phyloP scores from a whole-genome alignment of 2,797 vertebrate species.

The Gambelia wislizenii region DNA sequence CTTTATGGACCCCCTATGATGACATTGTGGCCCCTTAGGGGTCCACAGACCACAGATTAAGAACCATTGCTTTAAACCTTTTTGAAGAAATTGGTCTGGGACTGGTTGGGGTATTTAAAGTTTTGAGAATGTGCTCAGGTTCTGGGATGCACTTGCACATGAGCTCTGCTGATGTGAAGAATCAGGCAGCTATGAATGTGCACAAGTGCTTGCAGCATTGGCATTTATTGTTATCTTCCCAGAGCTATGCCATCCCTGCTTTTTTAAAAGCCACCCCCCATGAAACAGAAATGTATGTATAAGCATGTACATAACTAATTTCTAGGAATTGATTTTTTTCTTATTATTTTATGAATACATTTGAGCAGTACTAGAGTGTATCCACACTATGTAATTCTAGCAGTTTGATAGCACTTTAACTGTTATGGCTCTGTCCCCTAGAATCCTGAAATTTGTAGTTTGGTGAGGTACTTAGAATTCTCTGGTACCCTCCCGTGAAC shows the following conservation, averaged over 20 bases:
- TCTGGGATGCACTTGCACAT: slow-evolving; percentile 11
- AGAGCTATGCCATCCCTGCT: slow-evolving; percentile 61
- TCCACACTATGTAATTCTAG: too few species aligned
- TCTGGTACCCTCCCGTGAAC: too few species aligned
- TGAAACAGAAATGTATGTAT: slow-evolving; percentile 40
- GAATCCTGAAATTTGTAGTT: too few species aligned
- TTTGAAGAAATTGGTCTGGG: background rate
- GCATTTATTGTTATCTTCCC: slow-evolving; percentile 66
- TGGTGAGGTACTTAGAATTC: too few species aligned
- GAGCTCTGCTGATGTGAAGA: slow-evolving; percentile 21
- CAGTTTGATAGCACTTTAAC: too few species aligned
- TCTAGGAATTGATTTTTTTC: slow-evolving; percentile 58
- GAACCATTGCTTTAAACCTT: slow-evolving; percentile 5
- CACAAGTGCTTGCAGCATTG: background rate
- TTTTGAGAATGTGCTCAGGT: slow-evolving; percentile 45
- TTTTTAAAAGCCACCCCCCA: slow-evolving; percentile 40
- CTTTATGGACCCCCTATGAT: too few species aligned
- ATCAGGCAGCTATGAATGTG: background rate
- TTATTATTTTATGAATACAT: slow-evolving; percentile 71
- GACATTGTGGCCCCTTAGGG: too few species aligned
- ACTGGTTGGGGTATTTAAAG: slow-evolving; percentile 7
- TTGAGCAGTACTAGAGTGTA: slow-evolving; percentile 41
- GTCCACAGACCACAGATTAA: too few species aligned
- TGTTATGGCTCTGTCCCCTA: too few species aligned
- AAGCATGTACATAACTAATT: slow-evolving; percentile 55